Conservation (phyloP, 2,113 vertebrate genomes). For the Gobius niger region DNA sequence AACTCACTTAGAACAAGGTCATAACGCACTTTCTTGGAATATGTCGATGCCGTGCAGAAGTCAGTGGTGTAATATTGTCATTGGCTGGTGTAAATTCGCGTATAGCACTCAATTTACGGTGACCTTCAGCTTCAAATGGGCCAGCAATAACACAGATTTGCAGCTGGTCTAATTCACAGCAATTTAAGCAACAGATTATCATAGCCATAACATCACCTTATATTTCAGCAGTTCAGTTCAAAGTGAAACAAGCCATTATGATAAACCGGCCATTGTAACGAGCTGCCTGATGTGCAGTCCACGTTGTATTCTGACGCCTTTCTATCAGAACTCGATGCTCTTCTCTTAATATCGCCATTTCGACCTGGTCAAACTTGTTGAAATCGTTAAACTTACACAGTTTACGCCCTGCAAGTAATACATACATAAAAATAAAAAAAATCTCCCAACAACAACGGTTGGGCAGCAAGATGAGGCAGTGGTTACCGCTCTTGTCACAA, state of each 20-base stretch:
- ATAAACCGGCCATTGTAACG: not conserved
- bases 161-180: not conserved
- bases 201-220: not conserved
- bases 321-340: too few relatives aligned
- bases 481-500: too few relatives aligned
- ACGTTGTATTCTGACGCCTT: too few relatives aligned
- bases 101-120: not conserved
- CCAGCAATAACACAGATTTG: not conserved
- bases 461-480: too few relatives aligned
- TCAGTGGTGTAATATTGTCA: slow-evolving; percentile 1
- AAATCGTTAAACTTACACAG: not conserved
- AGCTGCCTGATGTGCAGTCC: not conserved
- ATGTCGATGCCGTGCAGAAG: not conserved
- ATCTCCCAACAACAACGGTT: too few relatives aligned
- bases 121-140: not conserved
- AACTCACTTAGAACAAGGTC: not conserved
- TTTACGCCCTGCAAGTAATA: not conserved
- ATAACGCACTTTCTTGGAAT: not conserved
- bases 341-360: not conserved
- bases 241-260: not conserved
- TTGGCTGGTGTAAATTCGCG: not conserved
- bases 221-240: not conserved
- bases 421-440: too few relatives aligned
- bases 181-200: not conserved
- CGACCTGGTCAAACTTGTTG: not conserved